A percentile compares a stretch with the other conserved stretches of the same genome.
Conservation (phyloP, 2,888 invertebrate genomes). For the Synergus itoensis region DNA sequence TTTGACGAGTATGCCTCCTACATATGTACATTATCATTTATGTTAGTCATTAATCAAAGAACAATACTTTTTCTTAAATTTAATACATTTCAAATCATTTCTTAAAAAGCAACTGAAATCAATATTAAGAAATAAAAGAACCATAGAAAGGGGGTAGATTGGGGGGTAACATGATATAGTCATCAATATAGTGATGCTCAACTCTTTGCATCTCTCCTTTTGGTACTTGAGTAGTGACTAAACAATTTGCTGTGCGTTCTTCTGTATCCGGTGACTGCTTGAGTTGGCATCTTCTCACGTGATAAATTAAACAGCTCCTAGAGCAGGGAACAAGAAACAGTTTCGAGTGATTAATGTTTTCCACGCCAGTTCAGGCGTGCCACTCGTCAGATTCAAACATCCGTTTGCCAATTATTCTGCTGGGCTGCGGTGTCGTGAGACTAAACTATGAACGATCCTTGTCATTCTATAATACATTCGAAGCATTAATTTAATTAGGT, state of each 20-base stretch:
- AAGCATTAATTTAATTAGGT: conserved; percentile 47
- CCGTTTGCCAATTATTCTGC: conserved; percentile 19
- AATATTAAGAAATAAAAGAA: not conserved
- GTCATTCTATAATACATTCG: conserved; percentile 50
- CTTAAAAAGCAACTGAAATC: not conserved
- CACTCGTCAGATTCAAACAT: conserved; percentile 38
- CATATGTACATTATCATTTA: conserved; percentile 9
- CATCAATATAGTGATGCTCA: not conserved
- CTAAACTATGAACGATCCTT: conserved; percentile 11
- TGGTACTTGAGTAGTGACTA: not conserved
- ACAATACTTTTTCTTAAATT: not conserved
- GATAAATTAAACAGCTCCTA: too few species aligned
- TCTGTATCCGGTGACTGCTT: not conserved
- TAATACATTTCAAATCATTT: not conserved
- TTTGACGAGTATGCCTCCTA: conserved; percentile 19
- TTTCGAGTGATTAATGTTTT: conserved; percentile 11
- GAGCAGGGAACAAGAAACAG: not conserved
- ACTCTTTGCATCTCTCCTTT: not conserved
- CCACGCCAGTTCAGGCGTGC: conserved; percentile 4
- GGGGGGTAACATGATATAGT: not conserved
- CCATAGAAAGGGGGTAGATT: not conserved
- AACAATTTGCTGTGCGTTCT: not conserved
- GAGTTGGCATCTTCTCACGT: conserved; percentile 7
- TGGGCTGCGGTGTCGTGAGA: conserved; percentile 25
- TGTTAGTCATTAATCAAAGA: not conserved